These are phyloP conservation scores for Ligdia adustata DNA, from an alignment of 2,888 invertebrate genomes.

Conservation along the genomic window DNA sequence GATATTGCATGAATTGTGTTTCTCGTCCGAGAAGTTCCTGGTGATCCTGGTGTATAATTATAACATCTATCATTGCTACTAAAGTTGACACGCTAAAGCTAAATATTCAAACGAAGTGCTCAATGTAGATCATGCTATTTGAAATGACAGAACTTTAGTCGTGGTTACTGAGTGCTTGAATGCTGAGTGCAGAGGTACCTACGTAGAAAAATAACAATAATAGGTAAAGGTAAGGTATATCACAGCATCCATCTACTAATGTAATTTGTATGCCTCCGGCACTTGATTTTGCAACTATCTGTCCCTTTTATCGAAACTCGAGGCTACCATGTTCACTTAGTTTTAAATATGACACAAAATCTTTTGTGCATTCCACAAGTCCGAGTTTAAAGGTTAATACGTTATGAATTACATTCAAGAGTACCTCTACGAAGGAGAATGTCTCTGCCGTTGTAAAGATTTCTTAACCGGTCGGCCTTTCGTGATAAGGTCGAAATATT, in stretches of 20 bases:
- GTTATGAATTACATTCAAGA: conserved; percentile 39
- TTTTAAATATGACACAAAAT: conserved; percentile 19
- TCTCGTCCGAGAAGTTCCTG: too few relatives aligned
- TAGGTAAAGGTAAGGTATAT: conserved; percentile 66
- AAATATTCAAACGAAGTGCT: conserved; percentile 22
- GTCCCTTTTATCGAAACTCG: conserved; percentile 39
- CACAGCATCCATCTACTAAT: conserved; percentile 57
- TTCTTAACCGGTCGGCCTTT: conserved; percentile 41
- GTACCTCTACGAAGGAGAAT: conserved; percentile 38
- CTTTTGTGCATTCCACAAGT: conserved; percentile 22
- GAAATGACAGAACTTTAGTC: conserved; percentile 23
- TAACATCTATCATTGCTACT: too few relatives aligned
- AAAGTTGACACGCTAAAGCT: too few relatives aligned
- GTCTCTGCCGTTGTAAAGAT: conserved; percentile 37
- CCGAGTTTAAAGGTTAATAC: conserved; percentile 36
- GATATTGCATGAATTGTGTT: too few relatives aligned
- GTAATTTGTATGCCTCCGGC: conserved; percentile 53
- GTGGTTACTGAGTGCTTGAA: conserved; percentile 37
- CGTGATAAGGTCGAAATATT: conserved; percentile 40
- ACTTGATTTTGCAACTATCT: conserved; percentile 55
- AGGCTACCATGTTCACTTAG: conserved; percentile 27
- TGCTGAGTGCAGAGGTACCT: too few relatives aligned
- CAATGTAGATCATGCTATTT: conserved; percentile 36
- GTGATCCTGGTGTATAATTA: too few relatives aligned
- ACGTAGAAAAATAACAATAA: conserved; percentile 60